Base-by-base conservation (phyloP, 2,797 vertebrate species). In the Luscinia luscinia region DNA sequence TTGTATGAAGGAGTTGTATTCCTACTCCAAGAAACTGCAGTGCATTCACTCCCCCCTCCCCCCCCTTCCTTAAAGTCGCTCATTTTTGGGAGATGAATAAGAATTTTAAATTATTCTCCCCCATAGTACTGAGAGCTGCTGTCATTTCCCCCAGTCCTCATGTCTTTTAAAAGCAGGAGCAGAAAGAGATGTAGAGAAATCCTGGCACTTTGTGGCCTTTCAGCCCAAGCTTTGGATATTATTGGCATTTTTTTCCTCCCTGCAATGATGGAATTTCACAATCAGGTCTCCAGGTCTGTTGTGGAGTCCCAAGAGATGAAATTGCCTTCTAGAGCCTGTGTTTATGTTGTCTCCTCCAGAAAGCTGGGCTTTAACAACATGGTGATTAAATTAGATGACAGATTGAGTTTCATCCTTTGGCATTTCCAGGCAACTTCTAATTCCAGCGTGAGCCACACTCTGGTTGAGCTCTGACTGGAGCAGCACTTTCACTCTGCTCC, bases 71-170 rank as follows among this genome's bases (percentile, higher is more conserved):
- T 36, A 18, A 66, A 78, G 54, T 4, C 2, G 4, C 62, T 90
- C 87, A 59, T 86, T 93, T 91, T 86, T 90, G 70, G 66, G 23
- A 92, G 87, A 73, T 70, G 89, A 96, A 88, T 94, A 94, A 76
- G 84, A 69, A 92, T 87, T 93, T 93, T 72, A 32, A 69, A 89
- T 58, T 55, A 48, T 84, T 84, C 63, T 87, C 63, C 45, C 54
- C 77, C 86, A 2, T 8, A 21, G 51, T 9, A 51, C 49, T 18
- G 62, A 79, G 70, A 58, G 63, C 74, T 69, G 70, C 80, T 90
- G 77, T 51, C 40, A 34, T 23, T 91, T 69, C n/a, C 73, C 70
- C 48, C 61, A 45, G 41, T 28, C 69, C 94, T 62, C 1, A 0
- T 43, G 55, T 49, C 41, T 84, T 84, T 90, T 38, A 55, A 43